Percentiles rank a stretch among this genome's conserved stretches.
Conservation (phyloP, 92 coral and sea anemone species). For the Micromussa lordhowensis region DNA sequence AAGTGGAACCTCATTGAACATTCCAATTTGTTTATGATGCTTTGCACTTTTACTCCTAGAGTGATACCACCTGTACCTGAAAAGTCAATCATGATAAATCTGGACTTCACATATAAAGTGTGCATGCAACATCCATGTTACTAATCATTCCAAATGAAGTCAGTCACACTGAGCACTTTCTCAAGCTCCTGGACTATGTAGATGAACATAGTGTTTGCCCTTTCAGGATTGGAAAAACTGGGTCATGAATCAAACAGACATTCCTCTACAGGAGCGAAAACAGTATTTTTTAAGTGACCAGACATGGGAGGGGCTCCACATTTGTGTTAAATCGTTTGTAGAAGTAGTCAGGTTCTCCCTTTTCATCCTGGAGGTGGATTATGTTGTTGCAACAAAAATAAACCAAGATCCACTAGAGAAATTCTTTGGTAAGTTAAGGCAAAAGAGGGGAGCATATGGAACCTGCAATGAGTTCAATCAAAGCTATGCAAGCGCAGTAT, state of each 20-base stretch:
- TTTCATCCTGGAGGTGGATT: slow-evolving; percentile 44
- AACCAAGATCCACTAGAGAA: slow-evolving; percentile 66
- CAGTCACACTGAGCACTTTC: not conserved
- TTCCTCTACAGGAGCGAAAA: slow-evolving; percentile 29
- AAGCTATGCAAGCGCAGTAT: slow-evolving; percentile 36
- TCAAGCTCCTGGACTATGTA: slow-evolving; percentile 9
- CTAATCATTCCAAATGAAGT: not conserved
- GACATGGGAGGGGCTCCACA: slow-evolving; percentile 63
- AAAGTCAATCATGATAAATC: not conserved
- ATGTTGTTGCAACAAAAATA: slow-evolving; percentile 65
- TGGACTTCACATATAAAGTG: not conserved
- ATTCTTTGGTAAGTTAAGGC: slow-evolving; percentile 65
- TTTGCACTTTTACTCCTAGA: slow-evolving; percentile 9
- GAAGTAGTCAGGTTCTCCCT: slow-evolving; percentile 54
- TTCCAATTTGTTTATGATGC: not conserved
- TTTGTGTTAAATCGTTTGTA: slow-evolving; percentile 63
- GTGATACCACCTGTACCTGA: not conserved
- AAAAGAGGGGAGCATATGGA: slow-evolving; percentile 63
- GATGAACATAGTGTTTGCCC: not conserved
- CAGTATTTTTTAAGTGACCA: slow-evolving; percentile 59
- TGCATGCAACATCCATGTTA: slow-evolving; percentile 9
- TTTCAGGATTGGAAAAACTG: slow-evolving; percentile 46
- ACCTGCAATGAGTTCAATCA: slow-evolving; percentile 53
- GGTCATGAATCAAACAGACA: slow-evolving; percentile 12
- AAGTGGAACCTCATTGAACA: slow-evolving; percentile 10